These are phyloP conservation scores for Diplazon laetatorius DNA, from an alignment of 2,888 invertebrate species.

Conservation along the genomic window DNA sequence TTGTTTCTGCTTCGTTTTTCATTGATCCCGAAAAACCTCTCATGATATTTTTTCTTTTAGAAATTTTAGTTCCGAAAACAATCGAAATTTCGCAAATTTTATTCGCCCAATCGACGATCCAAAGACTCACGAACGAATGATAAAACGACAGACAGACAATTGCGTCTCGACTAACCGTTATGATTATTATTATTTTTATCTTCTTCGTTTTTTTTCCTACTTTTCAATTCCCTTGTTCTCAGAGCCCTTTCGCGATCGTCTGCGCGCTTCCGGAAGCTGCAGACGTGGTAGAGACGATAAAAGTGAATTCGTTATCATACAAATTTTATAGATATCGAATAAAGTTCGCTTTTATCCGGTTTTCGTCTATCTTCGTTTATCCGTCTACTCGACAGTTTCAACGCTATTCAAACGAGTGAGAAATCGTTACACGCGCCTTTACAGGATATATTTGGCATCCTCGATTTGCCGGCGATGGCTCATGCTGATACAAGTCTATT, in stretches of 20 bases:
- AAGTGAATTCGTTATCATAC: constrained; percentile 56
- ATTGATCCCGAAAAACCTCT: too few relatives aligned
- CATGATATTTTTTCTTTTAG: too few relatives aligned
- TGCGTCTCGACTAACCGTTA: background rate
- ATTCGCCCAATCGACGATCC: constrained; percentile 3
- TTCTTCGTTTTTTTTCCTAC: constrained; percentile 10
- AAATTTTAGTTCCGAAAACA: too few relatives aligned
- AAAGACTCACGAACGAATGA: background rate
- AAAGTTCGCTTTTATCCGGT: constrained; percentile 1
- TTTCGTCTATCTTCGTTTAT: constrained; percentile 5
- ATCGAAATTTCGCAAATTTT: constrained; percentile 15
- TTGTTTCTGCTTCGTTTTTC: too few relatives aligned
- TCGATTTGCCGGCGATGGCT: constrained; percentile 33
- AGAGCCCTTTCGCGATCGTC: constrained; percentile 4
- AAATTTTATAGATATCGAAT: constrained; percentile 39
- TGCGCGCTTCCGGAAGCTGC: constrained; percentile 23
- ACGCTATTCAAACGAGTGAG: background rate
- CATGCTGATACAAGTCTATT: constrained; percentile 1
- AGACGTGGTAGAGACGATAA: constrained; percentile 14
- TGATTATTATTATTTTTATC: constrained; percentile 8
- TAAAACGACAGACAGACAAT: constrained; percentile 1
- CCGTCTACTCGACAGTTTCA: background rate
- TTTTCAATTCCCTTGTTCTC: constrained; percentile 2
- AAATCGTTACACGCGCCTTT: constrained; percentile 23
- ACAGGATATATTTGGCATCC: constrained; percentile 4